Conservation (phyloP, 2,888 invertebrate species). For the Heliconius sara region DNA sequence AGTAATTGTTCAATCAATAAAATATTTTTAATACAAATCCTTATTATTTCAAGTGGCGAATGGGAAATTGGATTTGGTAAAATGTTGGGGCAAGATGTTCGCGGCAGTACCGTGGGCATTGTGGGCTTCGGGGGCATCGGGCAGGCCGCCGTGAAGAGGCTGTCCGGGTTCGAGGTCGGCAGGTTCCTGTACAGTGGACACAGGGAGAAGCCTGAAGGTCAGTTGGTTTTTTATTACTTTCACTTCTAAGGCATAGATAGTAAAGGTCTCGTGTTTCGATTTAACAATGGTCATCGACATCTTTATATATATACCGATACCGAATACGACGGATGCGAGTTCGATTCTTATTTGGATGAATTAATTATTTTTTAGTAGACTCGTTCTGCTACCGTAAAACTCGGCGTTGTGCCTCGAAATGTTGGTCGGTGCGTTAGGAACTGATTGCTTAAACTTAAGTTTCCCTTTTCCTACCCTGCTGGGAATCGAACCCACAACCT, state of each 20-base stretch:
- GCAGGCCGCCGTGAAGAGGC: slow-evolving; percentile 88
- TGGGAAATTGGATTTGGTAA: slow-evolving; percentile 89
- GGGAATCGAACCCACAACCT: too few species aligned
- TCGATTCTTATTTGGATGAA: too few species aligned
- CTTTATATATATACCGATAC: too few species aligned
- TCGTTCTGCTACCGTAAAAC: too few species aligned
- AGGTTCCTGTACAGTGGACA: slow-evolving; percentile 90
- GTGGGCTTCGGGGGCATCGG: slow-evolving; percentile 94
- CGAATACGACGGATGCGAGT: too few species aligned
- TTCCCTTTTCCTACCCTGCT: background rate
- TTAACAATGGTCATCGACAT: too few species aligned
- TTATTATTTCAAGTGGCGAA: slow-evolving; percentile 77
- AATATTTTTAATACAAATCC: background rate
- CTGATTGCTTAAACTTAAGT: background rate
- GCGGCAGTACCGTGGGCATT: slow-evolving; percentile 92
- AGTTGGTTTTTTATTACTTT: background rate
- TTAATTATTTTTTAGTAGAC: too few species aligned
- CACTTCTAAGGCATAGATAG: too few species aligned
- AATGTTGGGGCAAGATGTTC: slow-evolving; percentile 91
- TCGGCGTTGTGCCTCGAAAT: too few species aligned
- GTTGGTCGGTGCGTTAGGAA: too few species aligned
- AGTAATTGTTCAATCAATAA: too few species aligned
- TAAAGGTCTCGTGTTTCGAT: too few species aligned
- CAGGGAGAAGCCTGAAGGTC: slow-evolving; percentile 86
- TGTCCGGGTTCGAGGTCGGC: slow-evolving; percentile 89